Evolutionary conservation across 1,140 invertebrate species (phyloP).

Genomic region (Micrasema longulum): DNA sequence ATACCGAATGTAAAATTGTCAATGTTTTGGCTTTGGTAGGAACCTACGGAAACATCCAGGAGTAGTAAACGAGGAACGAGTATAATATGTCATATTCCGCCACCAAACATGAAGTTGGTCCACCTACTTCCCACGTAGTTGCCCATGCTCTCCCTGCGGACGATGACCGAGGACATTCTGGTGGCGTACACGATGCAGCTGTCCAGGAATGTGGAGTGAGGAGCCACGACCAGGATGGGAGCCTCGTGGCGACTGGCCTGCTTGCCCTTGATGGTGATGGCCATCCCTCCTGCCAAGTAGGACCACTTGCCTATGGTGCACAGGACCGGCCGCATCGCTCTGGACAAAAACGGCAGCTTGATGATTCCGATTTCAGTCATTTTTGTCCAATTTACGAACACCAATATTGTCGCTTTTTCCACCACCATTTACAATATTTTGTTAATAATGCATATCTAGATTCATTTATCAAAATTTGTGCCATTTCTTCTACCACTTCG

Average conservation of each 20-base stretch:
- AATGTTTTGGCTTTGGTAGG: too few species aligned
- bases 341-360: conserved; percentile 52
- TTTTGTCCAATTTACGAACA: neutral
- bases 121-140: conserved; percentile 88
- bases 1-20: too few species aligned
- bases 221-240: conserved; percentile 86
- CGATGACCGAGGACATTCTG: conserved; percentile 83
- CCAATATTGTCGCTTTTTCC: too few species aligned
- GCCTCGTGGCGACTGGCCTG: conserved; percentile 80
- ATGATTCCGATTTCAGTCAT: neutral
- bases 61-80: too few species aligned
- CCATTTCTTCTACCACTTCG: neutral
- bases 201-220: conserved; percentile 90
- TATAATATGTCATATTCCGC: too few species aligned
- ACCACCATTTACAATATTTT: too few species aligned
- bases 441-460: too few species aligned
- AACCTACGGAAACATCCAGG: too few species aligned
- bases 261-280: conserved; percentile 79
- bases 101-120: neutral
- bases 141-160: conserved; percentile 81
- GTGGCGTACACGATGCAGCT: conserved; percentile 84
- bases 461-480: too few species aligned
- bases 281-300: conserved; percentile 83
- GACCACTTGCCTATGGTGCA: conserved; percentile 79
- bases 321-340: conserved; percentile 73